Evolutionary conservation across 1,140 invertebrate genomes (phyloP).

Genomic region (Meloidogyne hapla): DNA sequence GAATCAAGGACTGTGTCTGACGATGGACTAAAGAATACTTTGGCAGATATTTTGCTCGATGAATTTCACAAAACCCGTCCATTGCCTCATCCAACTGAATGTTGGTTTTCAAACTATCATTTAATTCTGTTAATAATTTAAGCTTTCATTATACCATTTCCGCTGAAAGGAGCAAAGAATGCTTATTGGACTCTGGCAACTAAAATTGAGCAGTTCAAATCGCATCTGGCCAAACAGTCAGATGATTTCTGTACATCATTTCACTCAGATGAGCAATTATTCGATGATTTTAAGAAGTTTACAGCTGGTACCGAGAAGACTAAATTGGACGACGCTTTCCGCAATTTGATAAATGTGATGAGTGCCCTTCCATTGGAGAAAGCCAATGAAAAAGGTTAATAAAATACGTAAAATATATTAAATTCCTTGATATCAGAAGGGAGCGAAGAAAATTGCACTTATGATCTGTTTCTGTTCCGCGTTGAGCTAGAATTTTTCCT

Average conservation of each 20-base stretch:
- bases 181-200: not conserved
- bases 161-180: not conserved
- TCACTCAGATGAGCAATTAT: not conserved
- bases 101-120: not conserved
- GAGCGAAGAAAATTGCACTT: not conserved
- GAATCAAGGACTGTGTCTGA: not conserved
- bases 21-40: not conserved
- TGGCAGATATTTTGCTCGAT: not conserved
- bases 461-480: not conserved
- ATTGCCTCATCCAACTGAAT: not conserved
- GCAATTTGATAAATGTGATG: not conserved
- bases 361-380: not conserved
- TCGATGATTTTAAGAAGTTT: not conserved
- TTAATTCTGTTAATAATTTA: not conserved
- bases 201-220: not conserved
- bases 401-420: not conserved
- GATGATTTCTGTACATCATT: not conserved
- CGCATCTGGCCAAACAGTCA: not conserved
- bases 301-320: not conserved
- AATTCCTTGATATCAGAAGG: not conserved
- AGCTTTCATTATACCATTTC: not conserved
- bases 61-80: not conserved
- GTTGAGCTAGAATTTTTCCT: conserved; percentile 2
- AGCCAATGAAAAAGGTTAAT: not conserved
- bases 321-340: not conserved